Percentiles rank a stretch among this genome's conserved stretches.
Conservation (phyloP, 2,888 invertebrate genomes). For the Drosophila limbata region DNA sequence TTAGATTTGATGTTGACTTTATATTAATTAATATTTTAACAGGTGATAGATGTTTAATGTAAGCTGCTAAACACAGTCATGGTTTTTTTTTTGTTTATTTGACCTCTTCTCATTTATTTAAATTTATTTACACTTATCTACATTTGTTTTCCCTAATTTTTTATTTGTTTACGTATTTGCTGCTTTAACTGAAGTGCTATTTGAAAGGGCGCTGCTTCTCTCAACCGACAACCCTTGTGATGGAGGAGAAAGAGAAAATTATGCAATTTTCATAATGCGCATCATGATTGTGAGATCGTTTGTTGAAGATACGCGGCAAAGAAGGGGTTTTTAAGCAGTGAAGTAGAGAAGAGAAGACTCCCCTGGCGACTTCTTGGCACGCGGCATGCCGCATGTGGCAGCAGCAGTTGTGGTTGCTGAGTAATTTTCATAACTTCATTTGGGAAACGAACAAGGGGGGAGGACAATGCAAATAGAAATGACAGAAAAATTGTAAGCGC, state of each 20-base stretch:
- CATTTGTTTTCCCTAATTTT: conserved; percentile 53
- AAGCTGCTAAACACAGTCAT: no score
- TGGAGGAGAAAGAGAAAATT: conserved; percentile 46
- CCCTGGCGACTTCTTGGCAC: conserved; percentile 44
- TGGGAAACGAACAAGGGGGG: conserved; percentile 18
- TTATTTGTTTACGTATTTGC: conserved; percentile 41
- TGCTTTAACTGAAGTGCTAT: conserved; percentile 74
- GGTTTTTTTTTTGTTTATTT: conserved; percentile 5
- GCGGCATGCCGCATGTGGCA: conserved; percentile 40
- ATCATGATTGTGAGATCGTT: conserved; percentile 72
- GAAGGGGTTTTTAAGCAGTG: background rate
- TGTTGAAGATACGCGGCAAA: conserved; percentile 42
- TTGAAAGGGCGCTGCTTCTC: conserved; percentile 14
- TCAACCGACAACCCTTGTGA: conserved; percentile 52
- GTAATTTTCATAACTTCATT: conserved; percentile 72
- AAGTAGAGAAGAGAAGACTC: background rate
- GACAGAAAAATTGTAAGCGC: conserved; percentile 49
- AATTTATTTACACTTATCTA: conserved; percentile 51
- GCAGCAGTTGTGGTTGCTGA: conserved; percentile 55
- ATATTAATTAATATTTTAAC: no score
- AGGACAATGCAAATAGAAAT: conserved; percentile 52
- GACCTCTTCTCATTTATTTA: conserved; percentile 31
- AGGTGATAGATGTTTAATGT: no score
- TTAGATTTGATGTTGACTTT: no score
- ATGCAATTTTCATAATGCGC: conserved; percentile 79